Evolutionary conservation across 2,797 vertebrate genomes (phyloP).

Genomic region (Hybognathus amarus): DNA sequence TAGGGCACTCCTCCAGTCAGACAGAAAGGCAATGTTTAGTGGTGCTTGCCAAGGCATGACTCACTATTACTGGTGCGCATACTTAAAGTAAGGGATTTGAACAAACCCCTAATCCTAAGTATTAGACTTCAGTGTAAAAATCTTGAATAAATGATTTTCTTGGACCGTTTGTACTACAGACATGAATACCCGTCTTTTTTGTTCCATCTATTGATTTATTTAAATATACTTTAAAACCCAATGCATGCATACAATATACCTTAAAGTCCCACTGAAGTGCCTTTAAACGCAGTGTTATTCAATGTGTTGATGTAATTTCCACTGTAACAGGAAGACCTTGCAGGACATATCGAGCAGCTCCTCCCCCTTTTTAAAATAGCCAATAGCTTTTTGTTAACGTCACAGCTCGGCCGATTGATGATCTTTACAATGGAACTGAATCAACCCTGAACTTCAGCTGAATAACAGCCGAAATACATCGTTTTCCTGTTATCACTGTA

Average conservation of each 20-base stretch:
- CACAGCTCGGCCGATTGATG: too few species aligned
- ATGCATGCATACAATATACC: not conserved
- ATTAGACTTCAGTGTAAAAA: not conserved
- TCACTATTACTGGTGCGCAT: not conserved
- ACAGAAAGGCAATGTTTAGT: conserved; percentile 20
- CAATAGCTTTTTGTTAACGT: not conserved
- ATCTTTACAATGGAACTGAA: too few species aligned
- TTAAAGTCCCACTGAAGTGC: not conserved
- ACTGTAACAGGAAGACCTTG: not conserved
- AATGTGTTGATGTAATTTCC: not conserved
- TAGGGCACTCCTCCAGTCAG: conserved; percentile 22
- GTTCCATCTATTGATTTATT: not conserved
- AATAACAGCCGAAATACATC: too few species aligned
- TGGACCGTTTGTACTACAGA: not conserved
- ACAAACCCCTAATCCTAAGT: not conserved
- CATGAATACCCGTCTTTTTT: not conserved
- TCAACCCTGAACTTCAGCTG: too few species aligned
- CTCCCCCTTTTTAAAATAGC: not conserved
- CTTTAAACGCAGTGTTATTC: not conserved
- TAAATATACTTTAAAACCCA: not conserved
- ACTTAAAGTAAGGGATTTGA: not conserved
- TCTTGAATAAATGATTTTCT: not conserved
- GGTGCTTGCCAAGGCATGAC: conserved; percentile 14
- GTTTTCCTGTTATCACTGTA: too few species aligned
- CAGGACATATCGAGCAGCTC: not conserved